Conservation (phyloP, 2,888 invertebrate species). For the Cosmia pyralina region DNA sequence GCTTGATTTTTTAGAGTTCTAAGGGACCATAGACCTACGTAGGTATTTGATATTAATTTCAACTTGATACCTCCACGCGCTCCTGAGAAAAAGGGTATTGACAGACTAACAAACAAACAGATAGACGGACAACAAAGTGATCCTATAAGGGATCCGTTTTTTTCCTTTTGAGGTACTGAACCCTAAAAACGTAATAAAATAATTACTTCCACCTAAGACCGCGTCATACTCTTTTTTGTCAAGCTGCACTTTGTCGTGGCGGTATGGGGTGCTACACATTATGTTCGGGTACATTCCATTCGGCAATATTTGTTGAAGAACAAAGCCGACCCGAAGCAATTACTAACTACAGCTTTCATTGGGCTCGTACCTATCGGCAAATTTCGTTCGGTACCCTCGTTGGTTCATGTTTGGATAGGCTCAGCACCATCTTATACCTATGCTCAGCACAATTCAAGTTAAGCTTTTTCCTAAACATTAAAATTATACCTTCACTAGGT, state of each 20-base stretch:
- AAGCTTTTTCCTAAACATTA: not conserved
- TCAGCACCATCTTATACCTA: not conserved
- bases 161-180: no score
- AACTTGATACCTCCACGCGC: no score
- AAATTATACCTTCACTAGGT: not conserved
- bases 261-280: no score
- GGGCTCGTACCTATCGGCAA: not conserved
- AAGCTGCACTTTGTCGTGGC: not conserved
- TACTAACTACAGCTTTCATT: not conserved
- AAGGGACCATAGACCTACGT: no score
- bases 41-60: no score
- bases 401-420: not conserved
- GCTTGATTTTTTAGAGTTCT: no score
- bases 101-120: no score
- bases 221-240: not conserved
- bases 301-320: not conserved
- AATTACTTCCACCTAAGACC: not conserved
- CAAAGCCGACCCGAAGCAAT: not conserved
- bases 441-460: not conserved
- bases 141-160: no score
- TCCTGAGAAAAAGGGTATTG: no score
- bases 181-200: not conserved
- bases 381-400: not conserved
- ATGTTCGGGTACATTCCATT: not conserved
- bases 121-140: no score